Conservation (phyloP, 2,113 vertebrate species). For the Thamnophis sirtalis region DNA sequence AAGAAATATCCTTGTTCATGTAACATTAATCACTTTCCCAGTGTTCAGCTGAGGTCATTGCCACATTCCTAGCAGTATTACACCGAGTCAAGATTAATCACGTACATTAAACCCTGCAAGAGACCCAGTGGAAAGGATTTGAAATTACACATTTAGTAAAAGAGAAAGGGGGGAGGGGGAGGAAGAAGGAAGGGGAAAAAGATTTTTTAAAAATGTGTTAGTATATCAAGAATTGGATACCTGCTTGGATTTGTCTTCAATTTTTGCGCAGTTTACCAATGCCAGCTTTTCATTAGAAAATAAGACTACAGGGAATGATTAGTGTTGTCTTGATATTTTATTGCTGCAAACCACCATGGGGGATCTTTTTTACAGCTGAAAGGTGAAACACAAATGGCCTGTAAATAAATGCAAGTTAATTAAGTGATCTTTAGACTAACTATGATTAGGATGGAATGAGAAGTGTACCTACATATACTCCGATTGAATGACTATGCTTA, state of each 20-base stretch:
- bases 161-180: conserved; percentile 35
- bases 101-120: conserved; percentile 71
- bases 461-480: not conserved
- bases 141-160: conserved; percentile 71
- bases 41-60: conserved; percentile 76
- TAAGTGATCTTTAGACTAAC: conserved; percentile 9
- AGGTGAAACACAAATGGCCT: not conserved
- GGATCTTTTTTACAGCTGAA: not conserved
- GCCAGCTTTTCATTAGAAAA: not conserved
- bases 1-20: conserved; percentile 68
- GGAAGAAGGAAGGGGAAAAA: conserved; percentile 16
- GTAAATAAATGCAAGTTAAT: not conserved
- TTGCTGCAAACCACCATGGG: not conserved
- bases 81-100: conserved; percentile 78
- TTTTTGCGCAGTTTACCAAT: conserved; percentile 6
- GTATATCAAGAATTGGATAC: conserved; percentile 49
- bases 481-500: not conserved
- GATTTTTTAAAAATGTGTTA: conserved; percentile 54
- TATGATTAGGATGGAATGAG: not conserved
- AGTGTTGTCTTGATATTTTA: not conserved
- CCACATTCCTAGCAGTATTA: conserved; percentile 77
- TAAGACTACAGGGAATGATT: conserved; percentile 7
- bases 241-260: conserved; percentile 25
- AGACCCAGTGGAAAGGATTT: conserved; percentile 69
- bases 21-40: conserved; percentile 79